Percentiles rank a stretch among this genome's conserved stretches.
phyloP scores from a whole-genome alignment of 2,797 vertebrate genomes.

The Sebastes minor region DNA sequence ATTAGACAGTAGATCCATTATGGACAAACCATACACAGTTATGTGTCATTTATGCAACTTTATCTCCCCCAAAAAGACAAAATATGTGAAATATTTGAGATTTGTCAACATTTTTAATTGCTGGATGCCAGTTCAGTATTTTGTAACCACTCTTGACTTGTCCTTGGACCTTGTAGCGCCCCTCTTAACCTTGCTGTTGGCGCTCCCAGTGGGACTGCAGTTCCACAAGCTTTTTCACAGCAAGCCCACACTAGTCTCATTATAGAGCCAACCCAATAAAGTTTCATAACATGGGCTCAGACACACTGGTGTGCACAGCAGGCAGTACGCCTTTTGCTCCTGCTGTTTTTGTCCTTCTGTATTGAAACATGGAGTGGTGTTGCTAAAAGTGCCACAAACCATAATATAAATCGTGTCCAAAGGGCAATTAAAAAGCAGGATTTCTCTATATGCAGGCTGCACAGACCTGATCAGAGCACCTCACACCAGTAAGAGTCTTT shows the following conservation, averaged over 20 bases:
- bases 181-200: constrained; percentile 41
- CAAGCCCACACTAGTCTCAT: constrained; percentile 21
- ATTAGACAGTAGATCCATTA: not conserved
- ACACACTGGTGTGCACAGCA: constrained; percentile 31
- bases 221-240: constrained; percentile 41
- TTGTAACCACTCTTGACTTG: constrained; percentile 1
- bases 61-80: not conserved
- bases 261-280: constrained; percentile 34
- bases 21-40: not conserved
- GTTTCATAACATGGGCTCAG: constrained; percentile 33
- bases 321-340: not conserved
- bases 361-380: not conserved
- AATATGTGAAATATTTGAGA: not conserved
- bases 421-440: not conserved
- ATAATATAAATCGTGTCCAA: not conserved
- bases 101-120: not conserved
- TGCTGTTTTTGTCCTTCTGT: constrained; percentile 35
- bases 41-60: not conserved
- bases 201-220: constrained; percentile 15
- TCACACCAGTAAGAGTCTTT: not conserved
- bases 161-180: constrained; percentile 9
- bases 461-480: not conserved
- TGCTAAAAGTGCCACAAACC: not conserved
- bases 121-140: not conserved
- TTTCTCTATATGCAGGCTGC: not conserved